Base-by-base conservation (phyloP, 2,888 invertebrate genomes). In the Polyommatus iphigenia region DNA sequence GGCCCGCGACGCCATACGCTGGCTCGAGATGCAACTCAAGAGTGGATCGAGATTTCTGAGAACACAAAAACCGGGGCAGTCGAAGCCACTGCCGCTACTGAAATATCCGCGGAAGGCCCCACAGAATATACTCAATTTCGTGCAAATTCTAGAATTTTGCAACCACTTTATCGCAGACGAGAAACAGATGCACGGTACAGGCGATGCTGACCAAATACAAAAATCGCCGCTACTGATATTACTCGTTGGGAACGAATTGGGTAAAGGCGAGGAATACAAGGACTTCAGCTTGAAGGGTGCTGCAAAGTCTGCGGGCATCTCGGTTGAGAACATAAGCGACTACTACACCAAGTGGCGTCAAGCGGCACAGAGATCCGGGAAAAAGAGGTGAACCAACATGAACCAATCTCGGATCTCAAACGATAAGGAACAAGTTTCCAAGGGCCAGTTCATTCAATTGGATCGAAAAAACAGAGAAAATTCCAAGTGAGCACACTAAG, bases 1-100 rank as follows among this genome's bases (percentile, higher is more conserved):
- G 81, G 98, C 98, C 0, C 95, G 99, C 77, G 98, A 98, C 87
- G 98, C 98, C 4, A 99, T 98, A 79, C 97, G 99, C 82, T 99
- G 98, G 98, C 93, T 99, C 81, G 99, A 99, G 90, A 94, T 95
- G 59, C 98, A 98, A 87, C 96, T 99, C 81, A 96, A 96, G 82
- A 96, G 96, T 81, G 99, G 99, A 15, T 98, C 98, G 83, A 95
- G 98, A 81, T 98, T 97, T 88, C 95, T 99, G 84, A 95, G 98
- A 82, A 97, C 98, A 0, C 99, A 99, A 90, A 96, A 98, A 32
- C 96, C 97, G 24, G 97, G 97, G 79, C 98, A 99, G 90, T 95
- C 96, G 41, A 94, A 96, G 76, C 94, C 97, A 1, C 91, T 98
- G 46, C 96, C 93, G 0, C 85, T 96, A 94, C 89, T 93, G 71